phyloP scores from a whole-genome alignment of 2,888 invertebrate genomes.

The Orthosia cruda region DNA sequence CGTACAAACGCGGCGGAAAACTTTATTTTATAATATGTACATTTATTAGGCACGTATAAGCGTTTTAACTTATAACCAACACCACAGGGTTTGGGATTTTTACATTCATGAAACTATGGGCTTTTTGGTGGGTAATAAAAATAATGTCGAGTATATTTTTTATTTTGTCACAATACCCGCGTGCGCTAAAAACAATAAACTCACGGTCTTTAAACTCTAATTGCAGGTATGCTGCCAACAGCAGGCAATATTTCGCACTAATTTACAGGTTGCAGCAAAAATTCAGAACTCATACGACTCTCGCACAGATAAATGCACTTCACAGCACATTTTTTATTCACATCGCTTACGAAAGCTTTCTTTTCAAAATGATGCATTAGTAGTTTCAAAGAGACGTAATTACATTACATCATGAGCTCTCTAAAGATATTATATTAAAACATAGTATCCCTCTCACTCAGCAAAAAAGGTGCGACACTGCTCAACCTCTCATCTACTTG shows the following conservation, averaged over 20 bases:
- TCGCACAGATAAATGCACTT: neutral
- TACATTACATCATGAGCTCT: constrained; percentile 37
- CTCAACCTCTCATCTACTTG: constrained; percentile 79
- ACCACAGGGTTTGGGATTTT: no score
- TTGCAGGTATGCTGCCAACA: neutral
- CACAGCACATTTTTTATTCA: constrained; percentile 2
- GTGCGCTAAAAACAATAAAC: neutral
- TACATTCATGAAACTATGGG: no score
- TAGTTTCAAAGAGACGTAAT: constrained; percentile 43
- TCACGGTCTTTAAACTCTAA: constrained; percentile 2
- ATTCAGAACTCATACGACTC: neutral
- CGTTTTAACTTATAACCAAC: no score
- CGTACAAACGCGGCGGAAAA: no score
- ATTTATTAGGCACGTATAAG: no score
- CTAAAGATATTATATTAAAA: constrained; percentile 36
- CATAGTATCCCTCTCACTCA: constrained; percentile 59
- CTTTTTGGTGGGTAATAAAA: no score
- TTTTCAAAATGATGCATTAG: constrained; percentile 38
- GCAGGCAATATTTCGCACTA: constrained; percentile 9
- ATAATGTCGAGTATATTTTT: neutral
- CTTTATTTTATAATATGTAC: no score
- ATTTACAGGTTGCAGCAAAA: constrained; percentile 3
- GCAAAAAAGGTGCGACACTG: constrained; percentile 65
- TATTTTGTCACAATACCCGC: neutral
- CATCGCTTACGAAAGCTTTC: neutral